Percentiles rank a stretch among this genome's conserved stretches.
Conservation (phyloP, 2,888 invertebrate species). For the Ornithoptera priamus region DNA sequence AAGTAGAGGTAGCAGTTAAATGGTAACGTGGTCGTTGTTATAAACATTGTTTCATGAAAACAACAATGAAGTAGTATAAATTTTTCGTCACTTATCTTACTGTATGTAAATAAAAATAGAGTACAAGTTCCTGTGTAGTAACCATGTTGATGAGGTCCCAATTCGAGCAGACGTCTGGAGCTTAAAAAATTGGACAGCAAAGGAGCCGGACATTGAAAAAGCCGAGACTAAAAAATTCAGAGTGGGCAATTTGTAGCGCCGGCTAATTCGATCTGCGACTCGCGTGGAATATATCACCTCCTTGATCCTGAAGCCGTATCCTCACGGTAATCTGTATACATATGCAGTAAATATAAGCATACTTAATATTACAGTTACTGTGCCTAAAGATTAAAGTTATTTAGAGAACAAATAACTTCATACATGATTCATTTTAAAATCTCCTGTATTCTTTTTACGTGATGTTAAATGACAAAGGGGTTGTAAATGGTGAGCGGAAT, state of each 20-base stretch:
- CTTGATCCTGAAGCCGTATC: conserved; percentile 8
- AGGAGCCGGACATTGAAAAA: conserved; percentile 37
- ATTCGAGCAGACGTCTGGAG: conserved; percentile 11
- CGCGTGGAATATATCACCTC: conserved; percentile 31
- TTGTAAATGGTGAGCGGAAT: too few relatives aligned
- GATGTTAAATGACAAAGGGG: too few relatives aligned
- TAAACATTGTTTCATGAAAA: not conserved
- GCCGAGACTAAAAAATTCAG: conserved; percentile 33
- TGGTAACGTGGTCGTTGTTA: not conserved
- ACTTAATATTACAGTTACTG: too few relatives aligned
- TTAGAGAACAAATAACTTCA: too few relatives aligned
- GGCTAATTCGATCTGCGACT: conserved; percentile 34
- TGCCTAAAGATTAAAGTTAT: too few relatives aligned
- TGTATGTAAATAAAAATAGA: not conserved
- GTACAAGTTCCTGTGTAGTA: not conserved
- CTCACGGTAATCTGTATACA: not conserved
- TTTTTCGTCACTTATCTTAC: not conserved
- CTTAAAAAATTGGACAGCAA: conserved; percentile 31
- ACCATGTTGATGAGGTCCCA: conserved; percentile 12
- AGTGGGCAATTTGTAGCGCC: conserved; percentile 36
- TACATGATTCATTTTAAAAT: too few relatives aligned
- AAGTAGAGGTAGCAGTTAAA: too few relatives aligned
- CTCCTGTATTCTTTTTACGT: too few relatives aligned
- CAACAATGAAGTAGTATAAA: not conserved
- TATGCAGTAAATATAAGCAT: not conserved